Percentiles rank a stretch among this genome's conserved stretches.
Conservation (phyloP, 2,888 invertebrate species). For the Tipula confusa region DNA sequence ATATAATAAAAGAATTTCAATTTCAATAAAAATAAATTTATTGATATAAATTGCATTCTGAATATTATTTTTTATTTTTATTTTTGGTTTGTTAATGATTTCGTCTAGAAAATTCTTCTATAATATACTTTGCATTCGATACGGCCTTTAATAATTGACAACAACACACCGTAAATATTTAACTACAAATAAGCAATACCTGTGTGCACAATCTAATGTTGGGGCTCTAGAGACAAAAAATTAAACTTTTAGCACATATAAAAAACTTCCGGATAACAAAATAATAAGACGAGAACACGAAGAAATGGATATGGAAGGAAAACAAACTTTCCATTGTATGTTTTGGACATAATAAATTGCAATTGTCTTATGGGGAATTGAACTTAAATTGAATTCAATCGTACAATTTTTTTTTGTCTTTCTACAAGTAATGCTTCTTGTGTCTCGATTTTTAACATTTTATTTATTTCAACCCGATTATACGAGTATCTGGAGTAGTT, state of each 20-base stretch:
- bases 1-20: neutral
- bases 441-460: neutral
- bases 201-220: neutral
- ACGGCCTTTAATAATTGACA: neutral
- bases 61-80: neutral
- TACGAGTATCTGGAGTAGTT: too few species aligned
- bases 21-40: neutral
- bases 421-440: neutral
- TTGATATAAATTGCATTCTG: neutral
- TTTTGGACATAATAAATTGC: slow-evolving; percentile 21
- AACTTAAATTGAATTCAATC: slow-evolving; percentile 12
- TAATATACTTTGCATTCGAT: neutral
- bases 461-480: too few species aligned
- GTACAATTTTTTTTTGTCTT: neutral
- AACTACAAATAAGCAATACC: neutral
- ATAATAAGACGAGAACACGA: neutral
- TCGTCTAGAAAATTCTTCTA: neutral
- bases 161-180: neutral
- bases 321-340: neutral
- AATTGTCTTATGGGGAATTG: slow-evolving; percentile 12
- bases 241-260: neutral
- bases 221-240: neutral
- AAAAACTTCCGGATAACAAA: neutral
- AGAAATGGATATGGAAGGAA: neutral
- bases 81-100: neutral